Percentiles rank a stretch among this genome's conserved stretches.
These are phyloP conservation scores for Bathynomus jamesi DNA, from an alignment of 1,140 invertebrate genomes.

Conservation along the genomic window DNA sequence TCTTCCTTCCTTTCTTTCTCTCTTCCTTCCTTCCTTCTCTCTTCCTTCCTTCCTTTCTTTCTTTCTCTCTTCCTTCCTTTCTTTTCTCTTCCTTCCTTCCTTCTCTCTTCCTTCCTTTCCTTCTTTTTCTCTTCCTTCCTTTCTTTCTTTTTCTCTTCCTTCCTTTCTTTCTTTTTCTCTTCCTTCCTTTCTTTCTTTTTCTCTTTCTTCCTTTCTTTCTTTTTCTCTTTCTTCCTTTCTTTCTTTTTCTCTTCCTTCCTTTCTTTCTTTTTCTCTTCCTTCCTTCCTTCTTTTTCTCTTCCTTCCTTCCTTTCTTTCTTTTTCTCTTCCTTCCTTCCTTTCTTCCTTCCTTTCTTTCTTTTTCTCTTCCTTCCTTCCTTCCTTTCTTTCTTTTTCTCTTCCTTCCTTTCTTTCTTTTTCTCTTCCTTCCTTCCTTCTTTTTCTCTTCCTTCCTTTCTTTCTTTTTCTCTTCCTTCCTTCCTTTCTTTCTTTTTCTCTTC, in stretches of 20 bases:
- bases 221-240: constrained; percentile 1
- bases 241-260: neutral
- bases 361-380: neutral
- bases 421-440: too few species aligned
- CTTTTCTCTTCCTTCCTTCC: neutral
- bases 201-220: neutral
- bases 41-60: neutral
- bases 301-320: neutral
- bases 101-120: neutral
- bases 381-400: too few species aligned
- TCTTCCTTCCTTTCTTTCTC: neutral
- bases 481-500: too few species aligned
- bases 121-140: neutral
- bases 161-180: neutral
- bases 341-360: neutral
- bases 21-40: neutral
- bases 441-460: neutral
- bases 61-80: neutral
- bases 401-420: too few species aligned
- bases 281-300: constrained; percentile 1
- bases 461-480: neutral
- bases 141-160: neutral
- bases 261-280: neutral
- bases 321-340: constrained; percentile 9
- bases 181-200: neutral